Conservation (phyloP, 2,113 vertebrate genomes). For the Chloroceryle aenea region DNA sequence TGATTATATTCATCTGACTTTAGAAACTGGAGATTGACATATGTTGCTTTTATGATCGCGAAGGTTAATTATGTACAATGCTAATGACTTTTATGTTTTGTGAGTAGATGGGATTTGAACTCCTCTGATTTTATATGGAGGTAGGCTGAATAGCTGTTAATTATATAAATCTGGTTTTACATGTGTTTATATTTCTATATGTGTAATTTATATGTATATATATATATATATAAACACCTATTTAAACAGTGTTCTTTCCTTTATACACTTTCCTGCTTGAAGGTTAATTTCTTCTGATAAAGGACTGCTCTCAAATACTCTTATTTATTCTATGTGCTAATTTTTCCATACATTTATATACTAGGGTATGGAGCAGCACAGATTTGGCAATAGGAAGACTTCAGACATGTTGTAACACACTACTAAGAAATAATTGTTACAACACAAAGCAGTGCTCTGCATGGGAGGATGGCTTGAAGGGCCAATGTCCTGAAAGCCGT, state of each 20-base stretch:
- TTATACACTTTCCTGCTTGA: not conserved
- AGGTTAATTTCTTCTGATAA: not conserved
- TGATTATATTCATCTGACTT: not conserved
- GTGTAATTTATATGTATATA: fast-evolving
- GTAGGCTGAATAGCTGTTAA: not conserved
- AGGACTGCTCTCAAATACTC: not conserved
- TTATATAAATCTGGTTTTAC: not conserved
- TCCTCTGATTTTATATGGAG: not conserved
- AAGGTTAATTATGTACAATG: not conserved
- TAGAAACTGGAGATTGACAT: not conserved
- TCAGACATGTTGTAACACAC: not conserved
- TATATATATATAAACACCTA: not conserved
- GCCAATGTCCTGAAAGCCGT: not conserved
- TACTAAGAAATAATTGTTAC: not conserved
- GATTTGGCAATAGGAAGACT: not conserved
- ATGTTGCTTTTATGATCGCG: not conserved
- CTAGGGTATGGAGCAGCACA: not conserved
- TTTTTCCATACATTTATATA: not conserved
- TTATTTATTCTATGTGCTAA: not conserved
- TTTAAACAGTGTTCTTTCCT: not conserved
- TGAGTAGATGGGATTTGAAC: not conserved
- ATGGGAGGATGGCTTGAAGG: not conserved
- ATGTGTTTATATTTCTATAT: not conserved
- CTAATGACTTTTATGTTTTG: not conserved
- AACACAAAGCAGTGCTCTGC: not conserved